phyloP scores from a whole-genome alignment of 2,888 invertebrate species.

The Craniophora ligustri region DNA sequence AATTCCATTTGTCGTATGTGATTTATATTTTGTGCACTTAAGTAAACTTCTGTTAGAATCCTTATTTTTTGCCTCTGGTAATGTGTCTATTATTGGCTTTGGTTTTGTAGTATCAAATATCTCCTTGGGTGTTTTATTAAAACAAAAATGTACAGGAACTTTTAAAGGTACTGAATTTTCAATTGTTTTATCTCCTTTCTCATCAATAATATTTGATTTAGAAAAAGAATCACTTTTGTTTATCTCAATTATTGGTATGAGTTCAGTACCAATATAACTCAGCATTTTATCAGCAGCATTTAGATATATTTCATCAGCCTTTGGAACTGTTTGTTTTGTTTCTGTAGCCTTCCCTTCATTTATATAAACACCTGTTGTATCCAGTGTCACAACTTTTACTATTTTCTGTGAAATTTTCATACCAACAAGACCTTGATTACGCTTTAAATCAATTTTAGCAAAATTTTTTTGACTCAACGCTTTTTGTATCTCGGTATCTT shows the following conservation, averaged over 20 bases:
- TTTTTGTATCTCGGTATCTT: constrained; percentile 40
- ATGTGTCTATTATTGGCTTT: constrained; percentile 2
- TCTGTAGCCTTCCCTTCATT: neutral
- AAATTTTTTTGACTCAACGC: constrained; percentile 45
- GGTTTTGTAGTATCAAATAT: constrained; percentile 3
- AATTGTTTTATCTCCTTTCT: neutral
- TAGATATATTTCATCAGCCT: constrained; percentile 3
- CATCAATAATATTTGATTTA: neutral
- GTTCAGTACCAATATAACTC: constrained; percentile 11
- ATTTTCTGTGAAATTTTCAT: constrained; percentile 56
- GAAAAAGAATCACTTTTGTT: neutral
- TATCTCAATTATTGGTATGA: constrained; percentile 17
- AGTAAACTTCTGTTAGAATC: neutral
- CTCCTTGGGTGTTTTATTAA: constrained; percentile 19
- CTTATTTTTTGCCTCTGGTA: neutral
- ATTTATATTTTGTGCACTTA: neutral
- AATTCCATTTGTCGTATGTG: neutral
- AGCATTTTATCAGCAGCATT: constrained; percentile 17
- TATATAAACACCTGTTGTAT: no score
- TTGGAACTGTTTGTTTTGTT: neutral
- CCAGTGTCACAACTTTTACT: neutral
- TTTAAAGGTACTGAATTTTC: neutral
- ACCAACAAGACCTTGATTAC: constrained; percentile 66
- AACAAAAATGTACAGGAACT: constrained; percentile 11
- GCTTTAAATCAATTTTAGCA: constrained; percentile 60